Evolutionary conservation across 2,888 invertebrate genomes (phyloP).

Genomic region (Melinaea menophilus): DNA sequence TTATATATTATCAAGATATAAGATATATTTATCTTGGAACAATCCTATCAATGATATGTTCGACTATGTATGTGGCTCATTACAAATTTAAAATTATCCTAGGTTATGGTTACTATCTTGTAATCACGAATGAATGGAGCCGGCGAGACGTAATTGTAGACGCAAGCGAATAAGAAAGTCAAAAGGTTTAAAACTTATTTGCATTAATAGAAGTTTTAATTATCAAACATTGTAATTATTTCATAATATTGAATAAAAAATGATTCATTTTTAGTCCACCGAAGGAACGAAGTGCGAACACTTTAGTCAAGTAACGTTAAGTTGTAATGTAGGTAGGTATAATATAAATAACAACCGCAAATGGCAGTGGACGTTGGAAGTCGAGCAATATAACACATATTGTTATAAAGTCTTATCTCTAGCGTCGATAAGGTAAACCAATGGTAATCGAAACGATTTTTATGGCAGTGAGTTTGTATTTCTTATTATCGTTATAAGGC

Average conservation of each 20-base stretch:
- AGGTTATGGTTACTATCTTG: background rate
- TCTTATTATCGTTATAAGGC: conserved; percentile 60
- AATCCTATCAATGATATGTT: no score
- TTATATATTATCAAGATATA: no score
- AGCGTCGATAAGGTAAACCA: conserved; percentile 55
- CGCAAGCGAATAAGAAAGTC: no score
- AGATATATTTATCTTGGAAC: no score
- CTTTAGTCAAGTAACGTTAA: conserved; percentile 52
- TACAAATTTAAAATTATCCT: background rate
- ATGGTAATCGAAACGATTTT: conserved; percentile 51
- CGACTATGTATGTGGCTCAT: conserved; percentile 17
- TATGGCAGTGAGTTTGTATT: conserved; percentile 58
- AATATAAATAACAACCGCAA: conserved; percentile 50
- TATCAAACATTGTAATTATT: background rate
- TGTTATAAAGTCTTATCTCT: conserved; percentile 46
- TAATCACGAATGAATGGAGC: background rate
- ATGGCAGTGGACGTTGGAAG: conserved; percentile 43
- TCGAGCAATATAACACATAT: conserved; percentile 45
- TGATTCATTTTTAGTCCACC: conserved; percentile 32
- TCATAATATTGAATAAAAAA: conserved; percentile 3
- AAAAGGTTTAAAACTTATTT: no score
- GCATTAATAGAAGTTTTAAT: no score
- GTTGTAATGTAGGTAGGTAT: conserved; percentile 55
- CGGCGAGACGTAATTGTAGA: background rate
- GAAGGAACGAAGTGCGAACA: conserved; percentile 39